Conservation (phyloP, 2,113 vertebrate species). For the Halcyon senegalensis region DNA sequence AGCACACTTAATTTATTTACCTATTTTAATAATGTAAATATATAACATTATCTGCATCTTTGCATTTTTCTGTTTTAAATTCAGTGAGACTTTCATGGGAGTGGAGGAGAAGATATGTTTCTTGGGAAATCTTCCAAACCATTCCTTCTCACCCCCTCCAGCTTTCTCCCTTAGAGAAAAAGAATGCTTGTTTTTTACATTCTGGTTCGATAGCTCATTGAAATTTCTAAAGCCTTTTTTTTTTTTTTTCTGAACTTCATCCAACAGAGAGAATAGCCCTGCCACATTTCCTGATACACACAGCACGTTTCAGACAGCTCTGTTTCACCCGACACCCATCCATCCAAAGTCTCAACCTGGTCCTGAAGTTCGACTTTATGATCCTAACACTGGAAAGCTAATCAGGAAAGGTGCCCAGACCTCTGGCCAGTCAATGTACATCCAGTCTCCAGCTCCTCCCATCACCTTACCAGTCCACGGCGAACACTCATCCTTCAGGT, state of each 20-base stretch:
- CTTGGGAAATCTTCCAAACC: background rate
- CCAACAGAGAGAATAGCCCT: conserved; percentile 87
- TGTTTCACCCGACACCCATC: conserved; percentile 84
- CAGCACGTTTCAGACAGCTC: conserved; percentile 71
- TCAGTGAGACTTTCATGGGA: background rate
- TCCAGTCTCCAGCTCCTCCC: conserved; percentile 77
- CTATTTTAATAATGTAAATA: background rate
- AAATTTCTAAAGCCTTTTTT: background rate
- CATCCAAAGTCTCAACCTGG: conserved; percentile 79
- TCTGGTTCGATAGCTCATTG: background rate
- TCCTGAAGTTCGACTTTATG: conserved; percentile 87
- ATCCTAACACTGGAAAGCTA: conserved; percentile 92
- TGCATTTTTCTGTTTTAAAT: background rate
- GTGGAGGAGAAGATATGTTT: background rate
- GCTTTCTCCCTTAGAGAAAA: background rate
- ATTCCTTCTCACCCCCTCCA: no score
- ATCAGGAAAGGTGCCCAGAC: conserved; percentile 82
- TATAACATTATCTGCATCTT: background rate
- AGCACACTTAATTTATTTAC: background rate
- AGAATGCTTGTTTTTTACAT: accelerated
- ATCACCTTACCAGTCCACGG: conserved; percentile 74
- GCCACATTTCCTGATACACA: conserved; percentile 82
- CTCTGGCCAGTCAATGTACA: conserved; percentile 69
- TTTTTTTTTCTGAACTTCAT: background rate
- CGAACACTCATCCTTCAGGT: conserved; percentile 90